A percentile compares a stretch with the other conserved stretches of the same genome.
phyloP scores from a whole-genome alignment of 2,888 invertebrate genomes.

The Drosophila gaucha region DNA sequence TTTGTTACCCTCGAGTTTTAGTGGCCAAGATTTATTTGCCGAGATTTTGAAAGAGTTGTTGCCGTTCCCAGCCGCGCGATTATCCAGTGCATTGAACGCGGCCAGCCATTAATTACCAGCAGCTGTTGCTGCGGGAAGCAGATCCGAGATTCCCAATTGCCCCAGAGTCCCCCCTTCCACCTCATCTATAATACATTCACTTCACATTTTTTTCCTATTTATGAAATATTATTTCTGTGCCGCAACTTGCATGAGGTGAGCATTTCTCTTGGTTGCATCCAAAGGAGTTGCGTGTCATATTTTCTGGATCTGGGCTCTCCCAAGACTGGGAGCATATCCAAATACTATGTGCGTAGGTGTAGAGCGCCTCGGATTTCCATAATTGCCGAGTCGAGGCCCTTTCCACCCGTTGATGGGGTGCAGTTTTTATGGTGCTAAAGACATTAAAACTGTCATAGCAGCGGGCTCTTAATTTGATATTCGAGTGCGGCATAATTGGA shows the following conservation, averaged over 20 bases:
- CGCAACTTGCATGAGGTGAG: slow-evolving; percentile 30
- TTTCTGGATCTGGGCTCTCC: slow-evolving; percentile 11
- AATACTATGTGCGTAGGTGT: slow-evolving; percentile 61
- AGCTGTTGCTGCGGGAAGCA: slow-evolving; percentile 59
- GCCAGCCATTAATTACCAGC: slow-evolving; percentile 77
- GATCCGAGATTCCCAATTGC: slow-evolving; percentile 19
- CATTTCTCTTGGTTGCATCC: slow-evolving; percentile 40
- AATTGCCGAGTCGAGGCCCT: slow-evolving; percentile 36
- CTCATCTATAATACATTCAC: background rate
- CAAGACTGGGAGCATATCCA: too few relatives aligned
- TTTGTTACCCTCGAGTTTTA: slow-evolving; percentile 50
- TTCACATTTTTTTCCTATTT: slow-evolving; percentile 67
- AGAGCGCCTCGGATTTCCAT: slow-evolving; percentile 59
- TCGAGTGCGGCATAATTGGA: slow-evolving; percentile 75
- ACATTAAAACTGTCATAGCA: slow-evolving; percentile 80
- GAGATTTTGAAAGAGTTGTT: slow-evolving; percentile 76
- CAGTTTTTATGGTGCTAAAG: slow-evolving; percentile 73
- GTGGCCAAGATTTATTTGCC: slow-evolving; percentile 69
- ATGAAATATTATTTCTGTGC: slow-evolving; percentile 63
- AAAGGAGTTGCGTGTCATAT: slow-evolving; percentile 61
- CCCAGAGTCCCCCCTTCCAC: background rate
- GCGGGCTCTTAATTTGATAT: slow-evolving; percentile 80
- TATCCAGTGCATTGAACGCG: slow-evolving; percentile 80
- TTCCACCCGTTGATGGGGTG: slow-evolving; percentile 50
- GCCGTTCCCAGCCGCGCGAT: slow-evolving; percentile 66